Evolutionary conservation across 2,113 vertebrate genomes (phyloP).

Genomic region (Cottus gobio): DNA sequence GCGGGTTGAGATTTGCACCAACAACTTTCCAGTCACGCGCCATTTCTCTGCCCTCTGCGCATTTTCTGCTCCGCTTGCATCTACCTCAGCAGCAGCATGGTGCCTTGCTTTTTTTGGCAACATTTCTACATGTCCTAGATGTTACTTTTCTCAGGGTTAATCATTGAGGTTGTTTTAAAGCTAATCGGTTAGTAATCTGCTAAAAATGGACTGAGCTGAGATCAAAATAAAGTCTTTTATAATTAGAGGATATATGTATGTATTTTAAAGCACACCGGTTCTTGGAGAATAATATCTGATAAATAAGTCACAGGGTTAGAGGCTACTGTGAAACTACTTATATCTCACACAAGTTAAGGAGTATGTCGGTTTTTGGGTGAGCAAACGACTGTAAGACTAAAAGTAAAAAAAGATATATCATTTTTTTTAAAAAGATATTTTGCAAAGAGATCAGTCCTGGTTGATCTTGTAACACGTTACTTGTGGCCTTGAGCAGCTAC

Average conservation of each 20-base stretch:
- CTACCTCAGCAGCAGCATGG: slow-evolving; percentile 4
- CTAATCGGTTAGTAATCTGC: not conserved
- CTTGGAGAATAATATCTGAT: not conserved
- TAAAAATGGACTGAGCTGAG: not conserved
- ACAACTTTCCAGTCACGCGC: slow-evolving; percentile 41
- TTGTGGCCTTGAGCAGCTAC: not conserved
- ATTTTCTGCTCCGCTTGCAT: slow-evolving; percentile 20
- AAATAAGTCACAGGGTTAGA: not conserved
- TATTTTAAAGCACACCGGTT: not conserved
- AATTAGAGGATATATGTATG: not conserved
- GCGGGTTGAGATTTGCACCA: slow-evolving; percentile 35
- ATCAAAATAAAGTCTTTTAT: not conserved
- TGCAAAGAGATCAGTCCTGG: not conserved
- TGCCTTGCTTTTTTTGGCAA: no score
- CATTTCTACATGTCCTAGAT: not conserved
- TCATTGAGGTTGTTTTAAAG: not conserved
- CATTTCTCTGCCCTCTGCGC: slow-evolving; percentile 1
- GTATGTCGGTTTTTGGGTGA: not conserved
- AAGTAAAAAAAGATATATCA: no score
- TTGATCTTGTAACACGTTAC: not conserved
- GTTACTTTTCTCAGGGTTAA: not conserved
- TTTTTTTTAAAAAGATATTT: no score
- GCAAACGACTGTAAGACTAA: no score
- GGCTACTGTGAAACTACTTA: not conserved
- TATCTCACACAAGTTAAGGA: no score